phyloP scores from a whole-genome alignment of 2,888 invertebrate species.

The Yponomeuta evonymella region DNA sequence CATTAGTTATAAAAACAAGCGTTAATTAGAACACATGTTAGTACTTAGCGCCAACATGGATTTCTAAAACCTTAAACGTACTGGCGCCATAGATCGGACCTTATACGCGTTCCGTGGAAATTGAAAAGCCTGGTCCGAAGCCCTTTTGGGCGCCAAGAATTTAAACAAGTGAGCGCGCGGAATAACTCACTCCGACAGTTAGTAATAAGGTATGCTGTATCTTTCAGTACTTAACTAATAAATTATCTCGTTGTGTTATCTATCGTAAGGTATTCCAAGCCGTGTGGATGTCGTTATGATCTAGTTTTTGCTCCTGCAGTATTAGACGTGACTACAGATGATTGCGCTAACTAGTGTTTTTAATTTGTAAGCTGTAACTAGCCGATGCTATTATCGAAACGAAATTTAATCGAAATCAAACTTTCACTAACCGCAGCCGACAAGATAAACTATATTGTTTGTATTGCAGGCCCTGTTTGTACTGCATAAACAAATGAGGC shows the following conservation, averaged over 20 bases:
- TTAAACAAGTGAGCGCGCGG: constrained; percentile 3
- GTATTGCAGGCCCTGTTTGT: constrained; percentile 21
- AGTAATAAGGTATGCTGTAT: constrained; percentile 14
- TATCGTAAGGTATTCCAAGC: neutral
- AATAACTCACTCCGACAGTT: constrained; percentile 9
- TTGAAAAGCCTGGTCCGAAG: constrained; percentile 8
- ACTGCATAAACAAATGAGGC: constrained; percentile 27
- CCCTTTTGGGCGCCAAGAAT: constrained; percentile 11
- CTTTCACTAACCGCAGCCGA: constrained; percentile 13
- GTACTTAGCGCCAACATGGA: constrained; percentile 35
- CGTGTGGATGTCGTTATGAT: neutral
- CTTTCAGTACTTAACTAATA: constrained; percentile 3
- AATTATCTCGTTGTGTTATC: neutral
- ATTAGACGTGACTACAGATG: neutral
- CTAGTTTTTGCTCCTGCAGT: neutral
- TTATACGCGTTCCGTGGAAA: constrained; percentile 3
- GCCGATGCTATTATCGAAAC: constrained; percentile 1
- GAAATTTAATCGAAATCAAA: constrained; percentile 8
- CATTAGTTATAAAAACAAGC: constrained; percentile 8
- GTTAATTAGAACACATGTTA: constrained; percentile 45
- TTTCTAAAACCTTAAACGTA: constrained; percentile 9
- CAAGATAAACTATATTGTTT: constrained; percentile 16
- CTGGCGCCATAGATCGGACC: constrained; percentile 12
- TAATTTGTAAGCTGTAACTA: neutral
- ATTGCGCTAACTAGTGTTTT: neutral